These are phyloP conservation scores for Strix aluco DNA, from an alignment of 2,113 vertebrate species.

Conservation along the genomic window DNA sequence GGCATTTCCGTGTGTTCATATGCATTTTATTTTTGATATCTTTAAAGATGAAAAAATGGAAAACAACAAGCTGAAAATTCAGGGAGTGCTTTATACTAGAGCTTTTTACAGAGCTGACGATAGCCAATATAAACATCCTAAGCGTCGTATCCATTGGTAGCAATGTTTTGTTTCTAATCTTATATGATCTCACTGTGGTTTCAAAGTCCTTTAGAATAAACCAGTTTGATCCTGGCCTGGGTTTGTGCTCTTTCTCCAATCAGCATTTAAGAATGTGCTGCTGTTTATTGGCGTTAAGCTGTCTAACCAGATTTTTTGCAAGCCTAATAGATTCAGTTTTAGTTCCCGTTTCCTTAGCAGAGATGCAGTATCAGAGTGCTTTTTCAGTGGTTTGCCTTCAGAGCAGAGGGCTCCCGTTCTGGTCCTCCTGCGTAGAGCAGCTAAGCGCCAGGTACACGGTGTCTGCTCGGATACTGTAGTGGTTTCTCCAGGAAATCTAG, in stretches of 20 bases:
- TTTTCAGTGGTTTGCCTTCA: neutral
- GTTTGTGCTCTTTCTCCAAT: neutral
- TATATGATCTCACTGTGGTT: neutral
- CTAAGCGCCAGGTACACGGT: neutral
- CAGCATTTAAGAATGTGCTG: neutral
- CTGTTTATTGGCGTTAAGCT: conserved; percentile 32
- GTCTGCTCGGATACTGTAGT: neutral
- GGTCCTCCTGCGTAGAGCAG: neutral
- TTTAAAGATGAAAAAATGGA: neutral
- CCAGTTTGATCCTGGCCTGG: neutral
- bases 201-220: neutral
- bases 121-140: neutral
- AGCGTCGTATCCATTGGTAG: neutral
- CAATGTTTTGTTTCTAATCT: neutral
- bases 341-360: conserved; percentile 42
- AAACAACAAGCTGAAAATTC: neutral
- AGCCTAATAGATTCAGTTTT: conserved; percentile 15
- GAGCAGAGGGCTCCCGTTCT: neutral
- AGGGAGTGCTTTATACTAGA: neutral
- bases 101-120: neutral
- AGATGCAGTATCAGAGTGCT: neutral
- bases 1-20: neutral
- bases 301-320: conserved; percentile 53
- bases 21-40: neutral
- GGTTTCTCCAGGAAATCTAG: neutral